Conservation (phyloP, 2,797 vertebrate species). For the Chrysocyon brachyurus region DNA sequence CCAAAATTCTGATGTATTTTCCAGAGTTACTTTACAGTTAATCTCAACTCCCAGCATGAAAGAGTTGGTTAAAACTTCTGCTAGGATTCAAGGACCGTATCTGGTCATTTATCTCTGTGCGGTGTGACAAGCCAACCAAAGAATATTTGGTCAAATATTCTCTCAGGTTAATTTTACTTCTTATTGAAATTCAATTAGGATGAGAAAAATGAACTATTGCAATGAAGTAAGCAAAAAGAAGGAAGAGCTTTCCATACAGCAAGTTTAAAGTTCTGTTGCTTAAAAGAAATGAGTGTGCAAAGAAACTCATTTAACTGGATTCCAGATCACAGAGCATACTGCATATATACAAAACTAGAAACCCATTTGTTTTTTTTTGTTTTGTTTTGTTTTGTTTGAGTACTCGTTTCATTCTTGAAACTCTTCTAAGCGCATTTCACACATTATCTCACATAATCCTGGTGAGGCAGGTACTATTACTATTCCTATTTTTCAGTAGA, state of each 20-base stretch:
- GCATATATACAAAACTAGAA: background rate
- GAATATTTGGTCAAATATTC: background rate
- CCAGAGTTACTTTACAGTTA: background rate
- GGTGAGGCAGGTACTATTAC: background rate
- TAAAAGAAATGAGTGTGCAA: background rate
- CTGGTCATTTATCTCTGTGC: background rate
- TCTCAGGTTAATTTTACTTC: background rate
- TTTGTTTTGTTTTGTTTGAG: background rate
- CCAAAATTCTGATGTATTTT: background rate
- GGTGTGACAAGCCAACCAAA: no score
- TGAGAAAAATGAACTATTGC: background rate
- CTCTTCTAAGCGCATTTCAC: background rate
- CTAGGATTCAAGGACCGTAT: background rate
- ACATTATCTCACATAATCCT: background rate
- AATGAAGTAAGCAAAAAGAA: conserved; percentile 47
- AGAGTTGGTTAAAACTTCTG: background rate
- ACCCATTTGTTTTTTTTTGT: background rate
- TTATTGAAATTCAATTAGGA: background rate
- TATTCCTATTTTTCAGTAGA: conserved; percentile 28
- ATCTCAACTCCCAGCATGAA: background rate
- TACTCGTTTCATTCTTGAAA: conserved; percentile 5
- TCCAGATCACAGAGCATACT: background rate
- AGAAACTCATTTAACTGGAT: background rate
- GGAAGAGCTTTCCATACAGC: background rate
- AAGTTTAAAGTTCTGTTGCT: background rate